Conservation (phyloP, 2,113 vertebrate genomes). For the Rostratula benghalensis region DNA sequence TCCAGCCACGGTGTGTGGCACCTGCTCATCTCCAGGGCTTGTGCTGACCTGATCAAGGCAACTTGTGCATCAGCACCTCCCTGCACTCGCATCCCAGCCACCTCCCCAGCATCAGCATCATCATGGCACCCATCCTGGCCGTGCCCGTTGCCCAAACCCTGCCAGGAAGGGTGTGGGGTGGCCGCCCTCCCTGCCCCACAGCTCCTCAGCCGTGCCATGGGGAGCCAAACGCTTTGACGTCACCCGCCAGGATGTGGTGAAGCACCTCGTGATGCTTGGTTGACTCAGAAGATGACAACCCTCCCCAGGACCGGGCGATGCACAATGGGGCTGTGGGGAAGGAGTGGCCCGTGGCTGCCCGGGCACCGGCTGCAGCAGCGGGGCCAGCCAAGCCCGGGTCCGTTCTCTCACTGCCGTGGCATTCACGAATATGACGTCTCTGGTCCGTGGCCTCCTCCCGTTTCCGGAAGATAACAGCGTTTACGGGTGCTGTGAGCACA, state of each 20-base stretch:
- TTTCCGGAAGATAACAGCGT: not conserved
- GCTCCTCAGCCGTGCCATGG: accelerated
- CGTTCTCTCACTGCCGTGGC: accelerated
- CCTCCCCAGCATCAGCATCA: not conserved
- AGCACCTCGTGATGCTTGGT: not conserved
- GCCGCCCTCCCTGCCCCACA: not conserved
- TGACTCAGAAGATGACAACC: constrained; percentile 27
- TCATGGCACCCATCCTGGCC: accelerated
- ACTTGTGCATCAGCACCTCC: not conserved
- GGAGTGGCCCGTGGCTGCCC: not conserved
- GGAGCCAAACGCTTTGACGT: not conserved
- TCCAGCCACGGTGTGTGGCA: not conserved
- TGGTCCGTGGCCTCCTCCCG: not conserved
- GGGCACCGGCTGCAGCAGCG: accelerated
- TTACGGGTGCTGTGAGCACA: not conserved
- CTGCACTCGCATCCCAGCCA: not conserved
- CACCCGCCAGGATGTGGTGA: constrained; percentile 10
- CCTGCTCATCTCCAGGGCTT: not conserved
- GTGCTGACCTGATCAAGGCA: not conserved
- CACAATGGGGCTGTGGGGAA: not conserved
- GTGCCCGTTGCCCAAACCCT: not conserved
- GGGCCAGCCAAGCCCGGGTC: not conserved
- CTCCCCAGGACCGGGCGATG: accelerated
- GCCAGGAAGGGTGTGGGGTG: not conserved
- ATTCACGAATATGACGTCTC: not conserved